Conservation (phyloP, 2,113 vertebrate genomes). For the Tichodroma muraria region DNA sequence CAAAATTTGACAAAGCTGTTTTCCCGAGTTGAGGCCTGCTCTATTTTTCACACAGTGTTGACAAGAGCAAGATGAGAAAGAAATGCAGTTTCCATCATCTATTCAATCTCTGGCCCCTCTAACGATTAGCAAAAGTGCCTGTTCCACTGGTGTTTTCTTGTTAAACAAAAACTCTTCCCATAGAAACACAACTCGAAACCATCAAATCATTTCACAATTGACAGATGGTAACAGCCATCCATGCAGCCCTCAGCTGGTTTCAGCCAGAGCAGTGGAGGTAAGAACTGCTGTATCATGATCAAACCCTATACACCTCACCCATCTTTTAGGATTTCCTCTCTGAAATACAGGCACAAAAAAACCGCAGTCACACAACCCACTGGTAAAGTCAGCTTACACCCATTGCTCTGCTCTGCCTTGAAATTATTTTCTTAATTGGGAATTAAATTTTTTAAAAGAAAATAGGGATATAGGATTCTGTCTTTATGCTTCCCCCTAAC, state of each 20-base stretch:
- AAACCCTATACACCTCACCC: neutral
- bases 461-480: neutral
- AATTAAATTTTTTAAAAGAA: neutral
- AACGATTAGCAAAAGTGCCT: neutral
- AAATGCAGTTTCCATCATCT: slow-evolving; percentile 23
- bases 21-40: neutral
- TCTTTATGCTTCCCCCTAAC: neutral
- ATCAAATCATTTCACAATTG: neutral
- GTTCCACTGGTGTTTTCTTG: neutral
- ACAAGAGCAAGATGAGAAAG: slow-evolving; percentile 37
- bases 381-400: neutral
- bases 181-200: neutral
- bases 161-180: neutral
- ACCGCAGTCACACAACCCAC: neutral
- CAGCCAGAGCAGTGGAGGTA: neutral
- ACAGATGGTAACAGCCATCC: neutral
- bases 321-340: neutral
- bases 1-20: neutral
- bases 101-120: neutral
- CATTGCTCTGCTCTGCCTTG: neutral
- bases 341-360: neutral
- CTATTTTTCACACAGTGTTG: neutral
- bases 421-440: neutral
- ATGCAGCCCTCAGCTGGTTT: neutral
- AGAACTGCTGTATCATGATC: neutral